A percentile compares a stretch with the other conserved stretches of the same genome.
phyloP scores from a whole-genome alignment of 2,888 invertebrate species.

The Helicoverpa assulta region DNA sequence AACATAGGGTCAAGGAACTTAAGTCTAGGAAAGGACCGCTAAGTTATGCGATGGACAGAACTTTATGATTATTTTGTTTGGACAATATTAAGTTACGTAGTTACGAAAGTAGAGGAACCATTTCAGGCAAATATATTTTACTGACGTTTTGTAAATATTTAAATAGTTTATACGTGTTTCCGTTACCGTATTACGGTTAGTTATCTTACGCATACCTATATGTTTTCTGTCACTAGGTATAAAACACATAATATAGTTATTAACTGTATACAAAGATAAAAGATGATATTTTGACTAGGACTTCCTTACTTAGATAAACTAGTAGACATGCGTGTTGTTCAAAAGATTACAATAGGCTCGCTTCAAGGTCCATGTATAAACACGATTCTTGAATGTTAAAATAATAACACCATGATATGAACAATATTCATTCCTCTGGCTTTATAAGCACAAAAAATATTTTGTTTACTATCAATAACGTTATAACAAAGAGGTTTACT shows the following conservation, averaged over 20 bases:
- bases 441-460: constrained; percentile 46
- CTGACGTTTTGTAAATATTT: constrained; percentile 23
- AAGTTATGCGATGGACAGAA: constrained; percentile 22
- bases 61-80: neutral
- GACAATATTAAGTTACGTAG: neutral
- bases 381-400: constrained; percentile 11
- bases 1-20: constrained; percentile 40
- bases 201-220: constrained; percentile 34
- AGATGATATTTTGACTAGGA: constrained; percentile 20
- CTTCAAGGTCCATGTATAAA: constrained; percentile 13
- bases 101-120: constrained; percentile 16
- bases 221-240: constrained; percentile 18
- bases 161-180: constrained; percentile 8
- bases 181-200: constrained; percentile 14
- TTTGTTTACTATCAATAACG: constrained; percentile 23
- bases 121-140: neutral
- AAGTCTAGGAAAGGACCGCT: constrained; percentile 21
- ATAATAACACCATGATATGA: constrained; percentile 20
- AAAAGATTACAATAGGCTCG: constrained; percentile 19
- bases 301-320: constrained; percentile 24
- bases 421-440: constrained; percentile 58
- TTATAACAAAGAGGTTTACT: constrained; percentile 33
- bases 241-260: constrained; percentile 8
- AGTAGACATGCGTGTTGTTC: constrained; percentile 17
- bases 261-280: constrained; percentile 19